Conservation (phyloP, 1,140 invertebrate genomes). For the Lordiphosa collinella region DNA sequence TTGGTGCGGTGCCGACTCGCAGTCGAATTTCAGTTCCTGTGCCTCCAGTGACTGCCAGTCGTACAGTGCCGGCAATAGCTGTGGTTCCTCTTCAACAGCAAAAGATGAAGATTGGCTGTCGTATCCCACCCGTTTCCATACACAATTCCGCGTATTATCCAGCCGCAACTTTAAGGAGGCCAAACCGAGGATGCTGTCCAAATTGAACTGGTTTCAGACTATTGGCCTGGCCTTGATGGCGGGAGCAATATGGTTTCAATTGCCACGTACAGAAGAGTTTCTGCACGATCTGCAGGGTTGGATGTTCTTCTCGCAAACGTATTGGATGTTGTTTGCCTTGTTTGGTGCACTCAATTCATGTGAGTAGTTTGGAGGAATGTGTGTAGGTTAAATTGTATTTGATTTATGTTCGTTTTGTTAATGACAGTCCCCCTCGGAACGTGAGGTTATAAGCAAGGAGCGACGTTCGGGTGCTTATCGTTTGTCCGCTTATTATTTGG, state of each 20-base stretch:
- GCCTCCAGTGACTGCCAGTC: slow-evolving; percentile 83
- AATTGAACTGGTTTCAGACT: slow-evolving; percentile 91
- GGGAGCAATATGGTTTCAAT: slow-evolving; percentile 89
- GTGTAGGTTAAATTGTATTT: too few species aligned
- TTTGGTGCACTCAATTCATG: slow-evolving; percentile 89
- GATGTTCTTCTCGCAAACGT: slow-evolving; percentile 93
- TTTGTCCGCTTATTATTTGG: slow-evolving; percentile 91
- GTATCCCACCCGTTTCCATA: slow-evolving; percentile 88
- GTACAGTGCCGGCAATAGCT: slow-evolving; percentile 56
- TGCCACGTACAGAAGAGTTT: slow-evolving; percentile 87
- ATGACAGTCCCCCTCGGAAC: slow-evolving; percentile 89
- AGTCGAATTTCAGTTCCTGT: slow-evolving; percentile 85
- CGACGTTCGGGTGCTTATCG: slow-evolving; percentile 89
- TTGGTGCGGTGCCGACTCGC: slow-evolving; percentile 83
- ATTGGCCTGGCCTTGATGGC: slow-evolving; percentile 87
- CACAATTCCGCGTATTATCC: slow-evolving; percentile 88
- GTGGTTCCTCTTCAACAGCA: slow-evolving; percentile 6
- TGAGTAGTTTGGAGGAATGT: slow-evolving; percentile 50
- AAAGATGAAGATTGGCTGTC: slow-evolving; percentile 83
- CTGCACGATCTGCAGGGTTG: slow-evolving; percentile 91
- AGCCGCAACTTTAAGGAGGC: slow-evolving; percentile 90
- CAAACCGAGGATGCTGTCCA: slow-evolving; percentile 88
- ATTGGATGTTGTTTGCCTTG: slow-evolving; percentile 92
- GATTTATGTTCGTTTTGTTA: background rate
- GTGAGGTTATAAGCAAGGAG: slow-evolving; percentile 92